Base-by-base conservation (phyloP, 2,113 vertebrate species). In the Melanerpes formicivorus region DNA sequence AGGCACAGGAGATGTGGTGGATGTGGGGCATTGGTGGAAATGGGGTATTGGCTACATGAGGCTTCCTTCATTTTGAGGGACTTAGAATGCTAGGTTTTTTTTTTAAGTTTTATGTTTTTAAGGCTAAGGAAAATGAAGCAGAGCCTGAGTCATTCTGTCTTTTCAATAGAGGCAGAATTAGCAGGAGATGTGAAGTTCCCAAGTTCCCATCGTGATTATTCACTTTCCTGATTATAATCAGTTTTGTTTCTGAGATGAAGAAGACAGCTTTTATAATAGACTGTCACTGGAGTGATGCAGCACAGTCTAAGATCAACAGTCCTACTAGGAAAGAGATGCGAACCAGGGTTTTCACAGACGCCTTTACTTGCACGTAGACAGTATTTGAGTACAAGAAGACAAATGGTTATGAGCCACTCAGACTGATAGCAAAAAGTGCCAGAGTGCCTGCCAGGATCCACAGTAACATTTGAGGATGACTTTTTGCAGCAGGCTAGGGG, bases 111-210 rank as follows among this genome's bases (percentile, higher is more conserved):
- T 54, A 76, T 58, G 78, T 63, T 83, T 92, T 74, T 60, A 70
- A 79, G 60, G 26, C 23, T 82, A 59, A 73, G 65, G 42, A 87
- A 90, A 27, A 76, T 4, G 16, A 81, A 48, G 46, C 87, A 52
- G 93, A 93, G 18, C 42, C 32, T 66, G 76, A 91, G 32, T 85
- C 75, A 93, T 80, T 70, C 62, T 83, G 52, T 32, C 37, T 77
- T 80, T 89, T 71, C 48, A 74, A 40, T 30, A 26, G 30, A 50
- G 87, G 19, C 14, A 21, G 14, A 80, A 73, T 80, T 16, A 86
- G 34, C 30, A 95, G 73, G 26, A 84, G n/a, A 55, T 65, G 29
- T 48, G 59, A 83, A 14, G 32, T 37, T 79, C 48, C 65, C 4
- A 2, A 17, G 52, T 77, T 89, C 48, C 40, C 37, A 6, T 12